Evolutionary conservation across 2,888 invertebrate genomes (phyloP).

Genomic region (Uloborus plumipes): DNA sequence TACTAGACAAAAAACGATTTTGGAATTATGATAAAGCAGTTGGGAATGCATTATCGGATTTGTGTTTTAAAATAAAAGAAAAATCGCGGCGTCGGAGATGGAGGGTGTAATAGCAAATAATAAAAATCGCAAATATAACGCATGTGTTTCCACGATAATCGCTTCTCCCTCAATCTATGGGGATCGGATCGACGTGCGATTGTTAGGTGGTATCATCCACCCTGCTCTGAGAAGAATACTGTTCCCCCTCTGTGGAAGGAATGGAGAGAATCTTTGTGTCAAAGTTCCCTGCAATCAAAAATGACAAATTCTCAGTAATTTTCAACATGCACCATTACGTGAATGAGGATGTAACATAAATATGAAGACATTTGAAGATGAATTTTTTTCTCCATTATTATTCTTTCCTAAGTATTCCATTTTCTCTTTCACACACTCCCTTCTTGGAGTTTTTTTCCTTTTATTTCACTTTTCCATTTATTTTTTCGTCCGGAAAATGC

Average conservation of each 20-base stretch:
- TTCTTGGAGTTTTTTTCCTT: slow-evolving; percentile 10
- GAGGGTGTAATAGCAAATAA: slow-evolving; percentile 30
- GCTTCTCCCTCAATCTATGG: slow-evolving; percentile 38
- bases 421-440: slow-evolving; percentile 12
- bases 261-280: slow-evolving; percentile 41
- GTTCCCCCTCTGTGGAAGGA: slow-evolving; percentile 18
- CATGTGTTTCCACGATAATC: slow-evolving; percentile 23
- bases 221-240: slow-evolving; percentile 7
- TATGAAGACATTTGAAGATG: slow-evolving; percentile 46
- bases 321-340: slow-evolving; percentile 59
- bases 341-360: slow-evolving; percentile 58
- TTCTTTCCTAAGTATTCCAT: slow-evolving; percentile 21
- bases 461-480: neutral
- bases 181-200: slow-evolving; percentile 39
- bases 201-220: slow-evolving; percentile 35
- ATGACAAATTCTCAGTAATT: slow-evolving; percentile 59
- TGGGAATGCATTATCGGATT: slow-evolving; percentile 51
- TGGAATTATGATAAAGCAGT: slow-evolving; percentile 46
- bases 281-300: slow-evolving; percentile 54
- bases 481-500: slow-evolving; percentile 5
- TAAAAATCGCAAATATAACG: slow-evolving; percentile 27
- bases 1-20: slow-evolving; percentile 13
- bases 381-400: slow-evolving; percentile 12
- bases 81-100: slow-evolving; percentile 22
- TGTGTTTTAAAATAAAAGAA: slow-evolving; percentile 29